Evolutionary conservation across 2,888 invertebrate species (phyloP), one percentile per base, ranked within the genome.

Genomic region (Hoplodrina blanda): DNA sequence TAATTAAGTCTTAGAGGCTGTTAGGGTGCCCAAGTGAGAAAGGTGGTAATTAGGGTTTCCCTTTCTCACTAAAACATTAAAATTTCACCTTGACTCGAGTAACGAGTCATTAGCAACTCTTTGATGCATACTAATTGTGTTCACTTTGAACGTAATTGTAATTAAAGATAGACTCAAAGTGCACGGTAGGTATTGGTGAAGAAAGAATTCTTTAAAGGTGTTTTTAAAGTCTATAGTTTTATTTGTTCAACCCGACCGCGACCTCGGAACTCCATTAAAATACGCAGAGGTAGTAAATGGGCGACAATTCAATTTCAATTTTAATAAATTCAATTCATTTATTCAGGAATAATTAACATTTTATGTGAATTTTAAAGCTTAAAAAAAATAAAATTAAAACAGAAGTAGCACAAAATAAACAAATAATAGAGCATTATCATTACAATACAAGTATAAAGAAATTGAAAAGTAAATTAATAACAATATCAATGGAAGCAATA

Each of bases 111-210:
- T 92, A 92, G 86, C 76, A 88, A 88, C 89, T 89, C 91, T 91
- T 92, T 93, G 93, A 93, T 89, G 92, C 90, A 91, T 88, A 87
- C 87, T 91, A 92, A 92, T 93, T 91, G 90, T 90, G 85, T 89
- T 88, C 81, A 62, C 75, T 82, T 78, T 76, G 53, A 67, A 85
- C 81, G 80, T 87, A 88, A 87, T 86, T 85, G 75, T 85, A 86
- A 88, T 87, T 89, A 82, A 87, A 84, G 67, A 76, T 69, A 61
- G 69, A 73, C 68, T 60, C 63, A 70, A 80, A 73, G 76, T 69
- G 64, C 69, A 77, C 30, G 41, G 69, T 63, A 66, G 41, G 69
- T 63, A 66, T 73, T 73, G 30, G 33, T 62, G 19, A 60, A 59
- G 37, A 25, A 64, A 63, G 53, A 54, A 73, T 20, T 19, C 19